These are phyloP conservation scores for Micrasema minimum DNA, from an alignment of 1,140 invertebrate species.

Conservation along the genomic window DNA sequence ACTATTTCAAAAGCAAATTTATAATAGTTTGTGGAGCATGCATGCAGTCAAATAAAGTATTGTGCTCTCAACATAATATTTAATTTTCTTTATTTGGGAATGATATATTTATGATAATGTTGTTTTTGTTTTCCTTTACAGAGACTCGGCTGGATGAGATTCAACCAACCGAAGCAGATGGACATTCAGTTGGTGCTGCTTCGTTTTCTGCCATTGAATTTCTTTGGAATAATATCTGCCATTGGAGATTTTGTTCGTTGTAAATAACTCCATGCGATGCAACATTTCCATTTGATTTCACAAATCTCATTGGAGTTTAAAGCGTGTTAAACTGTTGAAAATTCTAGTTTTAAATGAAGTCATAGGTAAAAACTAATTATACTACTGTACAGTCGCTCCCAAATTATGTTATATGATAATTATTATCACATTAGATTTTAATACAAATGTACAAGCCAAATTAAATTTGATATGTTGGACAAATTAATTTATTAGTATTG, in stretches of 20 bases:
- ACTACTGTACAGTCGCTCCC: conserved; percentile 28
- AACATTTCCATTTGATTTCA: conserved; percentile 34
- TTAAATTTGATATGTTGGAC: conserved; percentile 36
- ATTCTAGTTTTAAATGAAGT: conserved; percentile 34
- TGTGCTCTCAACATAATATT: too few species aligned
- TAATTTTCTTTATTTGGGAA: too few species aligned
- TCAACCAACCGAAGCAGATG: conserved; percentile 6
- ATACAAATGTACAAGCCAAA: conserved; percentile 30
- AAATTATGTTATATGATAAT: conserved; percentile 30
- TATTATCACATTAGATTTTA: conserved; percentile 16
- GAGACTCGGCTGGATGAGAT: conserved; percentile 18
- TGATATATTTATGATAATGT: too few species aligned
- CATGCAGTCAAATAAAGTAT: too few species aligned
- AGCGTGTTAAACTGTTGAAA: background rate
- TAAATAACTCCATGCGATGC: conserved; percentile 24
- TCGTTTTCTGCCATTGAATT: conserved; percentile 29
- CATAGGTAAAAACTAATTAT: conserved; percentile 35
- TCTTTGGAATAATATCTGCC: conserved; percentile 25
- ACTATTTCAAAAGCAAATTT: too few species aligned
- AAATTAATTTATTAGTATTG: conserved; percentile 24
- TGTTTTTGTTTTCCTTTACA: conserved; percentile 19
- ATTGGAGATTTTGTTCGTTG: conserved; percentile 21
- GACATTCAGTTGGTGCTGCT: conserved; percentile 15
- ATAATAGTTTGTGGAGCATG: too few species aligned
- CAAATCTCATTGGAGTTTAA: conserved; percentile 11